Percentiles rank a stretch among this genome's conserved stretches.
These are phyloP conservation scores for Oryzaephilus surinamensis DNA, from an alignment of 1,140 invertebrate species.

Conservation along the genomic window DNA sequence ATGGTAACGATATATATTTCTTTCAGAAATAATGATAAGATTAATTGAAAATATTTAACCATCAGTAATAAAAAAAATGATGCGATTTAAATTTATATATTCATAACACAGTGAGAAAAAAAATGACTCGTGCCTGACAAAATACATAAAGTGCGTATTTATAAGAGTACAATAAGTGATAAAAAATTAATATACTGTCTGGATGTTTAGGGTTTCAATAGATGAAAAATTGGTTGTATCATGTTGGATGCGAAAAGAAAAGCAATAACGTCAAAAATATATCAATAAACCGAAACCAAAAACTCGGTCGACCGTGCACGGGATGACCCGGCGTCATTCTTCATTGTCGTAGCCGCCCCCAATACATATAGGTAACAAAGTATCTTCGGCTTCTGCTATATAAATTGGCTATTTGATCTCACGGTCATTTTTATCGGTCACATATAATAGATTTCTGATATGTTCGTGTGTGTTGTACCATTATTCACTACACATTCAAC, in stretches of 20 bases:
- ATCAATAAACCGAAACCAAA: conserved; percentile 14
- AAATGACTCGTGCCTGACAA: too few relatives aligned
- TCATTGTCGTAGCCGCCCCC: conserved; percentile 20
- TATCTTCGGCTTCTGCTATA: conserved; percentile 19
- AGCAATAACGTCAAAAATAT: conserved; percentile 18
- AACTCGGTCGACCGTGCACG: conserved; percentile 14
- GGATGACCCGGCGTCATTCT: conserved; percentile 17
- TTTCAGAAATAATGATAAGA: too few relatives aligned
- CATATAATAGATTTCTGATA: conserved; percentile 27
- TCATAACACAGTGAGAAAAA: too few relatives aligned
- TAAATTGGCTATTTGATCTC: conserved; percentile 30
- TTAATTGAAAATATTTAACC: background rate
- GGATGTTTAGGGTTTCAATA: conserved; percentile 8
- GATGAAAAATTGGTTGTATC: conserved; percentile 12
- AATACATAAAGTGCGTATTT: background rate
- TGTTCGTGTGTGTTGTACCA: conserved; percentile 20
- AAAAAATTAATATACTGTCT: conserved; percentile 2
- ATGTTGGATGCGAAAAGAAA: conserved; percentile 14
- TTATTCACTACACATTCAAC: conserved; percentile 18
- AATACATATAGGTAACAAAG: conserved; percentile 24
- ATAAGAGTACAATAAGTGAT: background rate
- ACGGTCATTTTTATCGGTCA: conserved; percentile 27
- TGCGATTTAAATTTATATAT: background rate
- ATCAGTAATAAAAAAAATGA: conserved; percentile 1
- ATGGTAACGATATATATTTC: too few relatives aligned